These are phyloP conservation scores for Uloborus plumipes DNA, from an alignment of 2,888 invertebrate species.

Conservation along the genomic window DNA sequence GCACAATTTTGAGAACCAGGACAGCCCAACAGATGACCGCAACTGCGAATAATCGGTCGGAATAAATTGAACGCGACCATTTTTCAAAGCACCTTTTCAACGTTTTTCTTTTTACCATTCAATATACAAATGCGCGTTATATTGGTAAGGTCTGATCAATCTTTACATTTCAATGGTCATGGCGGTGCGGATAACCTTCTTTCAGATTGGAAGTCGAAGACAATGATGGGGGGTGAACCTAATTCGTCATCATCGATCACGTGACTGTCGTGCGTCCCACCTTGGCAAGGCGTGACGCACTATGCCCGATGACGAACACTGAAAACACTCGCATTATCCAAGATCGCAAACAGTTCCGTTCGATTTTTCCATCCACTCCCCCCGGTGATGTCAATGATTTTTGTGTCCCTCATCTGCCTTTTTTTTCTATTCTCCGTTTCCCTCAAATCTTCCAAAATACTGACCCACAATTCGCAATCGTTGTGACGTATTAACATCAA, in stretches of 20 bases:
- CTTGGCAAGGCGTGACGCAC: slow-evolving; percentile 57
- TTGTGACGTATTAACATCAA: slow-evolving; percentile 51
- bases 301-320: slow-evolving; percentile 45
- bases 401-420: slow-evolving; percentile 7
- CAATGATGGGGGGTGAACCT: slow-evolving; percentile 38
- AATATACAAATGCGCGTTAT: slow-evolving; percentile 48
- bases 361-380: background rate
- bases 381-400: background rate
- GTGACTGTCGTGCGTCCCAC: slow-evolving; percentile 59
- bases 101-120: slow-evolving; percentile 27
- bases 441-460: slow-evolving; percentile 40
- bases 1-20: slow-evolving; percentile 44
- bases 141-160: slow-evolving; percentile 54
- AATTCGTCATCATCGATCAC: slow-evolving; percentile 64
- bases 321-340: slow-evolving; percentile 58
- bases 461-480: slow-evolving; percentile 53
- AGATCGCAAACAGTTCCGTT: slow-evolving; percentile 59
- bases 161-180: slow-evolving; percentile 52
- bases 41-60: slow-evolving; percentile 49
- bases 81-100: too few species aligned
- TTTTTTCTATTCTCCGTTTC: background rate
- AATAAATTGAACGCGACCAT: slow-evolving; percentile 45
- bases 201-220: slow-evolving; percentile 14
- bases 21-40: slow-evolving; percentile 46
- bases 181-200: slow-evolving; percentile 6